Conservation (phyloP, 37 sponge, comb jelly and placozoan species). For the Spongilla lacustris region DNA sequence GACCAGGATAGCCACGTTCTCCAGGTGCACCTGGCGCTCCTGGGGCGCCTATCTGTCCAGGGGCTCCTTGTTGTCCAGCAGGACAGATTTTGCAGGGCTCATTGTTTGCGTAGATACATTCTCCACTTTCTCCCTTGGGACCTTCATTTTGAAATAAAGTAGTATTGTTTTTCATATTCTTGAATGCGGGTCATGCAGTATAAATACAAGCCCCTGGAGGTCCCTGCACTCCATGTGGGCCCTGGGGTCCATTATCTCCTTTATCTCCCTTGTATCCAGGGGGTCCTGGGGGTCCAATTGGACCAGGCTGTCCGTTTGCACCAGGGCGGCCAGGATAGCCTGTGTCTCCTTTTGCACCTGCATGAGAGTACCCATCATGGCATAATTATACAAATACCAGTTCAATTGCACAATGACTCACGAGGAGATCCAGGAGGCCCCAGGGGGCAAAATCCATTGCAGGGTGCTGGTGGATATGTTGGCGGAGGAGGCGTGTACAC, state of each 20-base stretch:
- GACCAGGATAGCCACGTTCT: no score
- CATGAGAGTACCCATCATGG: not conserved
- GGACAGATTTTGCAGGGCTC: not conserved
- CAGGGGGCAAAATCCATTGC: not conserved
- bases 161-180: no score
- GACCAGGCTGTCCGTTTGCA: constrained; percentile 24
- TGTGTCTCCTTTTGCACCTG: constrained; percentile 67
- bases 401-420: not conserved
- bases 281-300: constrained; percentile 30
- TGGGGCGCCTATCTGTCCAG: not conserved
- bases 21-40: no score
- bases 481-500: not conserved
- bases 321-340: constrained; percentile 70
- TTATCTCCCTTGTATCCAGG: not conserved
- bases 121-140: not conserved
- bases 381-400: not conserved
- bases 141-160: not conserved
- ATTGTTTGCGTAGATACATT: not conserved
- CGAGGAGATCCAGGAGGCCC: not conserved
- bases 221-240: not conserved
- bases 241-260: not conserved
- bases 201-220: not conserved
- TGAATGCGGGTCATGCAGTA: not conserved
- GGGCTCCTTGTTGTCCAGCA: constrained; percentile 16
- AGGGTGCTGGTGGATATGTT: not conserved